Conservation (phyloP, 2,113 vertebrate species). For the Pseudois nayaur region DNA sequence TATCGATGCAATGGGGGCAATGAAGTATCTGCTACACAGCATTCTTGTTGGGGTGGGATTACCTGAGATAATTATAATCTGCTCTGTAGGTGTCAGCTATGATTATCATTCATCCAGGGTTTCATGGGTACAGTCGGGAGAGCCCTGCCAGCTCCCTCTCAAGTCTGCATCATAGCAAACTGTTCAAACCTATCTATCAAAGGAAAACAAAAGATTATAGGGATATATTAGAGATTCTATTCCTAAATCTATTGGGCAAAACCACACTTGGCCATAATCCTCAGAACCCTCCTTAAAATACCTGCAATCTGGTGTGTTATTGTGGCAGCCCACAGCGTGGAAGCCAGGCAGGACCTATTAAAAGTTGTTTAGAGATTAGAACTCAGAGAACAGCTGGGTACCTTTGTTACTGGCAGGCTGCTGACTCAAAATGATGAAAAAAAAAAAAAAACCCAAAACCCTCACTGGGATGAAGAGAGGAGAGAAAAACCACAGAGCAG, state of each 20-base stretch:
- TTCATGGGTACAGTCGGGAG: not conserved
- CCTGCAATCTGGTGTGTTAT: not conserved
- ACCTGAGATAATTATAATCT: not conserved
- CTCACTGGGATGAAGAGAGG: conserved; percentile 44
- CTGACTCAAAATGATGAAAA: conserved; percentile 20
- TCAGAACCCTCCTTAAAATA: conserved; percentile 40
- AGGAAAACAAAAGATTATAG: conserved; percentile 38
- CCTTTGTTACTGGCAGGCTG: conserved; percentile 15
- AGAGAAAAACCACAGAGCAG: conserved; percentile 28
- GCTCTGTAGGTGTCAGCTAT: too few species aligned
- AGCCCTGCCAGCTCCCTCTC: not conserved
- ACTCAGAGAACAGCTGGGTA: conserved; percentile 43
- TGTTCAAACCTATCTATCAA: not conserved
- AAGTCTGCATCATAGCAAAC: not conserved
- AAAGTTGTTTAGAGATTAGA: conserved; percentile 43
- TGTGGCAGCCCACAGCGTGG: not conserved
- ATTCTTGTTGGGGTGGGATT: not conserved
- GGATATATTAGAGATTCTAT: conserved; percentile 22
- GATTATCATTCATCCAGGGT: not conserved
- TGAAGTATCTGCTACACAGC: not conserved
- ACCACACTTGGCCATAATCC: not conserved
- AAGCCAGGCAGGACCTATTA: conserved; percentile 10
- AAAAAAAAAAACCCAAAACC: not conserved
- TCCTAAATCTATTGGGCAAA: conserved; percentile 48
- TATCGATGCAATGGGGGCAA: not conserved